phyloP scores from a whole-genome alignment of 2,888 invertebrate species.

The Plebejus melissa region DNA sequence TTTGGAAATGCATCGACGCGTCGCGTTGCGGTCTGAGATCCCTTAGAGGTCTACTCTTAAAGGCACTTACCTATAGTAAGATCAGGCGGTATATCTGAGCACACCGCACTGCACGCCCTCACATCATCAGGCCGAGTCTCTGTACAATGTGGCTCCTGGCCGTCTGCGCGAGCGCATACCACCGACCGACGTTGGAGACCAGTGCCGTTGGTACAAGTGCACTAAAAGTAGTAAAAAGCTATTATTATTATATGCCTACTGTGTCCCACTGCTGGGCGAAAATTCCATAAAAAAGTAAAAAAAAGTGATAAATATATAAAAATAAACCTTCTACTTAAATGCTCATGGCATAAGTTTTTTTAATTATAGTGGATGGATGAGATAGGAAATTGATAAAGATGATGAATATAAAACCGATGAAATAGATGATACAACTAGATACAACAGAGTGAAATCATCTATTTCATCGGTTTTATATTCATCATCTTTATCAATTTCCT shows the following conservation, averaged over 20 bases:
- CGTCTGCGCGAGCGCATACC: conserved; percentile 65
- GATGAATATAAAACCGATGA: not conserved
- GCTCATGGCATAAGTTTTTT: too few relatives aligned
- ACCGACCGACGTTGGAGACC: conserved; percentile 71
- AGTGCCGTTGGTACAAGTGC: conserved; percentile 56
- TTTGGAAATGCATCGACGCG: too few relatives aligned
- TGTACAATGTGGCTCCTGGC: conserved; percentile 53
- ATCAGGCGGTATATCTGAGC: conserved; percentile 43
- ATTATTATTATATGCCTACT: too few relatives aligned
- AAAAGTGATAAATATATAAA: too few relatives aligned
- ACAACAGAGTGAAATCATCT: not conserved
- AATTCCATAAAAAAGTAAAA: too few relatives aligned
- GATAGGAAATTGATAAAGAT: too few relatives aligned
- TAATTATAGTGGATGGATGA: too few relatives aligned
- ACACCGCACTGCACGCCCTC: conserved; percentile 47
- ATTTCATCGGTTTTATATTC: not conserved
- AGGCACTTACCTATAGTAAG: conserved; percentile 46
- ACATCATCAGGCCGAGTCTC: conserved; percentile 55
- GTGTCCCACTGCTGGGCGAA: too few relatives aligned
- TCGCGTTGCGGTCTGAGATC: too few relatives aligned
- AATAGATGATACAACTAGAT: not conserved
- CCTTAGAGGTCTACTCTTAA: not conserved
- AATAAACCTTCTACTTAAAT: too few relatives aligned
- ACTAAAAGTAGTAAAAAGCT: conserved; percentile 31
- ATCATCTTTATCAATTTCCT: too few relatives aligned